A percentile compares a stretch with the other conserved stretches of the same genome.
These are phyloP conservation scores for Paracyclopina nana DNA, from an alignment of 1,140 invertebrate genomes.

Conservation along the genomic window DNA sequence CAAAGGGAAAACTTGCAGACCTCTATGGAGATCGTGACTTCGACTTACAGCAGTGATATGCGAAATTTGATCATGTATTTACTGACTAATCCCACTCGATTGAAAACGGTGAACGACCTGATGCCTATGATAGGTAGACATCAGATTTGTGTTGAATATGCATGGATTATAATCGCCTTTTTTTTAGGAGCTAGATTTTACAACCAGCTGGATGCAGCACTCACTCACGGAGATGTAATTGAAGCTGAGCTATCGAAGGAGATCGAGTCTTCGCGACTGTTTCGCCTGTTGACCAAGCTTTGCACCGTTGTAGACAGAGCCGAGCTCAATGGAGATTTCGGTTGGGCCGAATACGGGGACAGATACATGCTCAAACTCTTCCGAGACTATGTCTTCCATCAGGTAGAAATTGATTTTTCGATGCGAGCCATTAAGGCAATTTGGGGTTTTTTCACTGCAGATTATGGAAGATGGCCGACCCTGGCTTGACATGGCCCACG, in stretches of 20 bases:
- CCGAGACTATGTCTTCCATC: conserved; percentile 90
- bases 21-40: conserved; percentile 66
- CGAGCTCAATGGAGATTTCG: conserved; percentile 75
- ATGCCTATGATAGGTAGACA: conserved; percentile 88
- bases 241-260: conserved; percentile 81
- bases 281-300: conserved; percentile 72
- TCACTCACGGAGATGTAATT: conserved; percentile 61
- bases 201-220: conserved; percentile 73
- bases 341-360: conserved; percentile 93
- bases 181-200: conserved; percentile 58
- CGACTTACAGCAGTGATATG: conserved; percentile 40
- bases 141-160: neutral
- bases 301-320: conserved; percentile 79
- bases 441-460: conserved; percentile 22
- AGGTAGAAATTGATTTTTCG: conserved; percentile 23
- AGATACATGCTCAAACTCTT: conserved; percentile 95
- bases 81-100: conserved; percentile 23
- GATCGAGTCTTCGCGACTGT: conserved; percentile 78
- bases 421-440: neutral
- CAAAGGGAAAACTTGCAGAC: conserved; percentile 61
- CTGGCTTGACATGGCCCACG: conserved; percentile 87
- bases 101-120: conserved; percentile 62
- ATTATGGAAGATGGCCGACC: conserved; percentile 74
- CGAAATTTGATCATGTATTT: conserved; percentile 17
- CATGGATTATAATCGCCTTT: neutral